Evolutionary conservation across 2,888 invertebrate genomes (phyloP).

Genomic region (Onthophagus sagittarius): DNA sequence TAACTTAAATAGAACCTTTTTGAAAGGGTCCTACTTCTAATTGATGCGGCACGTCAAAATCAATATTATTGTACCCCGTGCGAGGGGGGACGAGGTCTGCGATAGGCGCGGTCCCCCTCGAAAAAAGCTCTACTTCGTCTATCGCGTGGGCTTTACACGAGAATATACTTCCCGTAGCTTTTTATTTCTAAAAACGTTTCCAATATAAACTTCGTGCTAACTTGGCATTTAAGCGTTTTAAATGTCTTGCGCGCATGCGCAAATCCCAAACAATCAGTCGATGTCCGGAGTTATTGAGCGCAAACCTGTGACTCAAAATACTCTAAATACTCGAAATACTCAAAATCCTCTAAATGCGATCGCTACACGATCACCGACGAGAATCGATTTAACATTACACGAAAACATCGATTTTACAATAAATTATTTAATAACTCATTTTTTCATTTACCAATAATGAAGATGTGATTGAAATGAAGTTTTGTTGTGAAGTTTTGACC

Average conservation of each 20-base stretch:
- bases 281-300: constrained; percentile 9
- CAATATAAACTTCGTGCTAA: not conserved
- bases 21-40: not conserved
- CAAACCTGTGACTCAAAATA: constrained; percentile 4
- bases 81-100: not conserved
- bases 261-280: constrained; percentile 3
- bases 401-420: too few species aligned
- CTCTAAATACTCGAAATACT: too few species aligned
- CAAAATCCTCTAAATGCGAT: too few species aligned
- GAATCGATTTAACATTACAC: too few species aligned
- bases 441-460: too few species aligned
- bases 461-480: too few species aligned
- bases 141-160: not conserved
- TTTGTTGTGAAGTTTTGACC: too few species aligned
- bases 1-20: not conserved
- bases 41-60: not conserved
- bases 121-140: not conserved
- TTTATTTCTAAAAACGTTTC: not conserved
- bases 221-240: not conserved
- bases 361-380: too few species aligned
- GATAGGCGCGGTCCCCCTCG: not conserved
- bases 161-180: not conserved
- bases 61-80: not conserved
- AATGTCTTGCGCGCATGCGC: constrained; percentile 4
- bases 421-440: too few species aligned